Percentiles rank a stretch among this genome's conserved stretches.
Evolutionary conservation across 2,797 vertebrate species (phyloP).

Genomic region (Sebastes oblongus): DNA sequence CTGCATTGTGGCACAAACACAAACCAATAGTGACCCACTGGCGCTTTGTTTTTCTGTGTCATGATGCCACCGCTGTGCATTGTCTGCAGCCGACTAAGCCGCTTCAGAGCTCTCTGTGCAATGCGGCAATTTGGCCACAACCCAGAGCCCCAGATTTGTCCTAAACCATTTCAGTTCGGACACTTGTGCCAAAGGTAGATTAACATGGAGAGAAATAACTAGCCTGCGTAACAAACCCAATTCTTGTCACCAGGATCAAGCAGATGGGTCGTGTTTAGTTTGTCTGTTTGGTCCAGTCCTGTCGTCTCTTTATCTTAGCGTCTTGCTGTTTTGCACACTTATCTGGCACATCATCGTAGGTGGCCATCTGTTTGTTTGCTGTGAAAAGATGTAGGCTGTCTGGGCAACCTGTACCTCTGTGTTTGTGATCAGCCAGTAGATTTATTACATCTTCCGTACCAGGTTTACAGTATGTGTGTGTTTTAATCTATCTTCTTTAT

Average conservation of each 20-base stretch:
- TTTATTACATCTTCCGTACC: constrained; percentile 12
- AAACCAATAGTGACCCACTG: constrained; percentile 65
- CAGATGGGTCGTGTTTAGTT: constrained; percentile 56
- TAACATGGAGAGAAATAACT: constrained; percentile 47
- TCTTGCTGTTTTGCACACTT: constrained; percentile 23
- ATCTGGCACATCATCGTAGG: constrained; percentile 3
- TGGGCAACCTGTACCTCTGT: constrained; percentile 11
- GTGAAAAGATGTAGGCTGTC: constrained; percentile 20
- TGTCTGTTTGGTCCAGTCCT: constrained; percentile 13
- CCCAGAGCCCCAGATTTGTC: constrained; percentile 70
- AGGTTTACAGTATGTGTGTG: neutral
- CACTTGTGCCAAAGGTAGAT: constrained; percentile 46
- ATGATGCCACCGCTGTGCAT: constrained; percentile 66
- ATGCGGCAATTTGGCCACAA: constrained; percentile 56
- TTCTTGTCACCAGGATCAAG: constrained; percentile 57
- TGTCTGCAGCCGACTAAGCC: constrained; percentile 74
- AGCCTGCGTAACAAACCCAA: constrained; percentile 54
- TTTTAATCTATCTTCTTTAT: constrained; percentile 27
- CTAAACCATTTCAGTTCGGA: constrained; percentile 48
- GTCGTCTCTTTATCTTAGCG: constrained; percentile 31
- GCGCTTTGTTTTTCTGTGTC: constrained; percentile 71
- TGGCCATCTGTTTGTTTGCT: constrained; percentile 48
- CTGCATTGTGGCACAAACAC: constrained; percentile 35
- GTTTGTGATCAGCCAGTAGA: constrained; percentile 16
- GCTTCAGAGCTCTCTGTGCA: constrained; percentile 60